A percentile compares a stretch with the other conserved stretches of the same genome.
Evolutionary conservation across 2,113 vertebrate species (phyloP).

Genomic region (Colaptes auratus): DNA sequence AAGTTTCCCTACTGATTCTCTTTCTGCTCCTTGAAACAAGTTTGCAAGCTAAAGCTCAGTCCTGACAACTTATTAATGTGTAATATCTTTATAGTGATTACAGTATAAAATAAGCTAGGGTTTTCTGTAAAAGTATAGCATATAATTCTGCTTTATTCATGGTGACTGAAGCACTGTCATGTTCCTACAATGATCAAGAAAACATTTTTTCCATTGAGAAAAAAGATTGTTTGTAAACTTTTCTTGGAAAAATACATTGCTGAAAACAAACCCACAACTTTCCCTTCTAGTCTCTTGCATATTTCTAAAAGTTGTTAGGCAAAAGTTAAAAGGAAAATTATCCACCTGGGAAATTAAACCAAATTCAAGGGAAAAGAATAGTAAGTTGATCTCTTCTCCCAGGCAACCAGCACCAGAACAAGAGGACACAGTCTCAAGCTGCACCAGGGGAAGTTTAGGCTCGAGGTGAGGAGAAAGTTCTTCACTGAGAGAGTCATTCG

Average conservation of each 20-base stretch:
- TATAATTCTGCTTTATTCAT: neutral
- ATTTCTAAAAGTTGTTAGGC: neutral
- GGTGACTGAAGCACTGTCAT: neutral
- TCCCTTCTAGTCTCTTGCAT: neutral
- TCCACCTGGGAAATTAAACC: neutral
- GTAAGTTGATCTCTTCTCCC: neutral
- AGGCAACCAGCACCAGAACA: too few relatives aligned
- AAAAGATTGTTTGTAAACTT: neutral
- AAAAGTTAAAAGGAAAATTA: neutral
- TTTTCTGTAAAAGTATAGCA: neutral
- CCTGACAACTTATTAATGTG: neutral
- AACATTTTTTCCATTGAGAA: neutral
- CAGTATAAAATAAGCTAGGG: neutral
- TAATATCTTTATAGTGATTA: neutral
- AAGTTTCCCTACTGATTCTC: neutral
- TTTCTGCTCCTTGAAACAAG: neutral
- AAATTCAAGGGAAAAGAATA: neutral
- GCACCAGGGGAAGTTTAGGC: too few relatives aligned
- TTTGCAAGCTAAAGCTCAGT: neutral
- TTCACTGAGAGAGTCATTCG: too few relatives aligned
- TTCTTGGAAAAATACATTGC: neutral
- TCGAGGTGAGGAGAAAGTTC: too few relatives aligned
- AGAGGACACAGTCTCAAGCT: too few relatives aligned
- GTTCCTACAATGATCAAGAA: neutral
- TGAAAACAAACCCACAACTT: neutral